Evolutionary conservation across 1,140 invertebrate species (phyloP).

Genomic region (Aleiodes sp.): DNA sequence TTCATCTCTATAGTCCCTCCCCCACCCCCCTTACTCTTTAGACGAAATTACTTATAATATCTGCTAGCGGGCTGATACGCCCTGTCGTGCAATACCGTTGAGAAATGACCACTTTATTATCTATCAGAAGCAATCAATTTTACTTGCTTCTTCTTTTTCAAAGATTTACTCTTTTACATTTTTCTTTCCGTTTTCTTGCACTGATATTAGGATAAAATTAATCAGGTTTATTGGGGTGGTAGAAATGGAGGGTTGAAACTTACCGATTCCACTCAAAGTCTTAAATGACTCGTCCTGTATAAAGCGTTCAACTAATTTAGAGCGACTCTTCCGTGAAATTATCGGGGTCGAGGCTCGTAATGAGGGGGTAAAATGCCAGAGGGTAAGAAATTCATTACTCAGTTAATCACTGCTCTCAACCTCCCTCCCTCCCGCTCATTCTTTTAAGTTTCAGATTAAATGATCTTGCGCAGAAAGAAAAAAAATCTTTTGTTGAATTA

Average conservation of each 20-base stretch:
- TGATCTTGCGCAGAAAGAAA: background rate
- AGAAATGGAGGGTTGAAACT: background rate
- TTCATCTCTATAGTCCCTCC: constrained; percentile 22
- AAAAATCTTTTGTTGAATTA: constrained; percentile 8
- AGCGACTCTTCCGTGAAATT: constrained; percentile 62
- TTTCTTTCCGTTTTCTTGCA: too few species aligned
- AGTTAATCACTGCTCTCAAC: constrained; percentile 15
- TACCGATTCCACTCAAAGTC: constrained; percentile 2
- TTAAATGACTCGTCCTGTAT: constrained; percentile 30
- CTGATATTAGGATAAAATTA: too few species aligned
- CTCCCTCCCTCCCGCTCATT: constrained; percentile 31
- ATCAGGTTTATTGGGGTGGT: background rate
- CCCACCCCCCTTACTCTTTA: constrained; percentile 23
- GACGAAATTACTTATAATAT: constrained; percentile 54
- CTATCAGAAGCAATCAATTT: constrained; percentile 24
- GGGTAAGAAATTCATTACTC: constrained; percentile 47
- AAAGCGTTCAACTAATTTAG: constrained; percentile 54
- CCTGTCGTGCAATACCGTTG: constrained; percentile 41
- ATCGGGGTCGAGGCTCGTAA: constrained; percentile 50
- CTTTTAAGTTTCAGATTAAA: constrained; percentile 32
- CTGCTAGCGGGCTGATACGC: constrained; percentile 43
- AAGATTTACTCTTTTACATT: background rate
- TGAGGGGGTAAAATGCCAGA: constrained; percentile 55
- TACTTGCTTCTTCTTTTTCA: background rate
- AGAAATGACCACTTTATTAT: constrained; percentile 56